Percentiles rank a stretch among this genome's conserved stretches.
phyloP scores from a whole-genome alignment of 2,113 vertebrate genomes.

The Mormyrus iriodes region DNA sequence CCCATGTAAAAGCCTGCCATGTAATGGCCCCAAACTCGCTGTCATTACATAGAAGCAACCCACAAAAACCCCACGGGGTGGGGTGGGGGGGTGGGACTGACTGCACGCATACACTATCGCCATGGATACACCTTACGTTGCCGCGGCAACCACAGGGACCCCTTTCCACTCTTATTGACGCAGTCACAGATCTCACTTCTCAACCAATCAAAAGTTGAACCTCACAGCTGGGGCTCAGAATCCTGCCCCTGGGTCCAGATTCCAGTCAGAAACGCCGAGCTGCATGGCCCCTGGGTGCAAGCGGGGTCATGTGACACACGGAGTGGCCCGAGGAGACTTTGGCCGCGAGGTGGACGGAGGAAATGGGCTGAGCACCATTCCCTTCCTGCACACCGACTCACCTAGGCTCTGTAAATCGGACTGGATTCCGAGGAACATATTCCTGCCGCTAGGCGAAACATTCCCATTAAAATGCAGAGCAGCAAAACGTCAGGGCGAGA shows the following conservation, averaged over 20 bases:
- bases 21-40: background rate
- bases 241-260: background rate
- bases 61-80: background rate
- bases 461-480: constrained; percentile 14
- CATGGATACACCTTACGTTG: background rate
- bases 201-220: background rate
- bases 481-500: background rate
- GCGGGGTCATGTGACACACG: background rate
- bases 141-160: background rate
- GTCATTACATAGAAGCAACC: background rate
- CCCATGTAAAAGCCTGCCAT: background rate
- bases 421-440: no score
- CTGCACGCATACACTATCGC: background rate
- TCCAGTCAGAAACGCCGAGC: background rate
- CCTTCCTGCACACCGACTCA: background rate
- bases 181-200: background rate
- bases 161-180: background rate
- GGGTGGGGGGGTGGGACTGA: no score
- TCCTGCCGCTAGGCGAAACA: background rate
- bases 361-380: background rate
- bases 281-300: background rate
- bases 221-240: background rate
- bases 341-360: background rate
- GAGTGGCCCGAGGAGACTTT: background rate
- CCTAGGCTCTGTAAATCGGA: background rate